Base-by-base conservation (phyloP, 2,888 invertebrate genomes). In the Daptonema setosum region DNA sequence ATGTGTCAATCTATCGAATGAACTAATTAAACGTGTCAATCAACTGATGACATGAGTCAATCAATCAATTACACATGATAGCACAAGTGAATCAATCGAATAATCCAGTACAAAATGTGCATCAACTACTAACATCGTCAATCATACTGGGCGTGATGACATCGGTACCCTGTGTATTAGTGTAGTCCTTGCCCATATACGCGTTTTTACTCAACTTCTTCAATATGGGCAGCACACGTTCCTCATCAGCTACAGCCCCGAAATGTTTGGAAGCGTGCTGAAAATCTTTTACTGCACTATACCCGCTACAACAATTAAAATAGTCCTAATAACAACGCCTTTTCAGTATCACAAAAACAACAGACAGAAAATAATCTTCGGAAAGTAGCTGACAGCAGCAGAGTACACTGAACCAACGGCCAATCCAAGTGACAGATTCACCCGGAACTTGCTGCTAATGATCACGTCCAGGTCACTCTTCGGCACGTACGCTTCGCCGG, bases 401-500 rank as follows among this genome's bases (percentile, higher is more conserved):
- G 20, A 14, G 11, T 14, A 20, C 41, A 55, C 41, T 47, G 41
- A 54, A 64, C 73, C 69, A 67, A 78, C 77, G 30, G 76, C 73
- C 61, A 88, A 74, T 55, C 80, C 79, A 64, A 80, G 79, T 56
- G 79, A 80, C 55, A 90, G 74, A 63, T 79, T 77, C 30, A 78
- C 76, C 65, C 85, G 78, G 70, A 83, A 88, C 61, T 81, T 79
- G 2, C 82, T 79, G 30, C 81, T 78, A 50, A 97, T 77, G 54
- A 93, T 81, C 8, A 84, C 83, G 52, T 84, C 79, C 64, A 97
- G 79, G 64, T 93, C 91, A 61, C 77, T 78, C 59, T 81, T 80
- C 1, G 86, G 83, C 52, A 95, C 82, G 71, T 83, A 95, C 1
- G 90, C 93, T 71, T 76, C 82, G 2, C 97, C 95, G 56, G 75